Evolutionary conservation across 2,888 invertebrate species (phyloP), one percentile per base, ranked within the genome.

Genomic region (Dryadula phaetusa): DNA sequence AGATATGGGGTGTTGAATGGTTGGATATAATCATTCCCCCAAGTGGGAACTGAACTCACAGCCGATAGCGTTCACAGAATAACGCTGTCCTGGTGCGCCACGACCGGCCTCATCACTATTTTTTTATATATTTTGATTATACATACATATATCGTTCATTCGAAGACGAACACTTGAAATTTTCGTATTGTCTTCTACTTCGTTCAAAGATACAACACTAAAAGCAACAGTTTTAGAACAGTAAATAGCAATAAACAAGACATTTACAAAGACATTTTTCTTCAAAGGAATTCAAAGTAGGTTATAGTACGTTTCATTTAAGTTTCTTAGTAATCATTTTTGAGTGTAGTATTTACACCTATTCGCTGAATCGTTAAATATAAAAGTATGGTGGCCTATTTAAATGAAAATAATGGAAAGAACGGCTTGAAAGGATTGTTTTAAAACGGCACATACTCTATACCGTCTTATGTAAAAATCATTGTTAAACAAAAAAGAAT

Each of bases 211-310:
- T 34, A 14, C 6, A 3, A 25, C 8, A 42, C 20, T 42, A 40
- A 42, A 25, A 25, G 18, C 28, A 25, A 28, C n/a, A 18, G 18
- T 28, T 53, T 8, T 18, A 28, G 25, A 28, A 44, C 28, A 60
- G 60, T 60, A 20, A 60, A 60, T 18, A 60, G 44, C 14, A 42
- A 28, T 60, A 60, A 60, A 60, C 16, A 42, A 44, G 18, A 44
- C 25, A 60, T 44, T 60, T 44, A 44, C 18, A 60, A 44, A 60
- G 44, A 42, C 42, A 60, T n/a, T 18, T 40, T 37, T 60, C 16
- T 44, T 44, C 44, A 60, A 60, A 44, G 42, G 28, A 28, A 60
- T 14, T 60, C 14, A 6, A 60, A 16, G 25, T 44, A n/a, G 28
- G 52, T 52, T 52, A 44, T 14, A 22, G 40, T 12, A 44, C 8